Evolutionary conservation across 2,888 invertebrate genomes (phyloP).

Genomic region (Hipparchia semele): DNA sequence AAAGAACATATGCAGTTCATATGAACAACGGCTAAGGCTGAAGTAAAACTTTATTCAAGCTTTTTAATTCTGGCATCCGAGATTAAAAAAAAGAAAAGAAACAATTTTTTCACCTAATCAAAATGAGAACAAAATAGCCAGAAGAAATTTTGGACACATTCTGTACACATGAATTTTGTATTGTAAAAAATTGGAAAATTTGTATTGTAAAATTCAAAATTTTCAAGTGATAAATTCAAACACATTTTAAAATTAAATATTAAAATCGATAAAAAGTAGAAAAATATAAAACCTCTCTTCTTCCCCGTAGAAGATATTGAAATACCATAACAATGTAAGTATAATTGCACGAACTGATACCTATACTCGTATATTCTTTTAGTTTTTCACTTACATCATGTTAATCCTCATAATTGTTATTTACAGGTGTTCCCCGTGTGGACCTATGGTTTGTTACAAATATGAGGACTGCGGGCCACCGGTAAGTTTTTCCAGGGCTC

Average conservation of each 20-base stretch:
- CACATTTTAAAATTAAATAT: slow-evolving; percentile 31
- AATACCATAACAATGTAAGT: slow-evolving; percentile 25
- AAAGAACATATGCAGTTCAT: neutral
- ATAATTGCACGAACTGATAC: neutral
- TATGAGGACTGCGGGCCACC: slow-evolving; percentile 79
- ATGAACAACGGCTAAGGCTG: slow-evolving; percentile 5
- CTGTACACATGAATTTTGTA: slow-evolving; percentile 57
- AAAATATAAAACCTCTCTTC: slow-evolving; percentile 42
- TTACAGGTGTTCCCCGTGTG: slow-evolving; percentile 77
- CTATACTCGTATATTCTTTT: neutral
- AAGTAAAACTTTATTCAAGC: neutral
- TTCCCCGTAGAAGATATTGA: slow-evolving; percentile 31
- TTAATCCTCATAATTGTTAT: neutral
- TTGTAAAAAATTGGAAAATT: slow-evolving; percentile 49
- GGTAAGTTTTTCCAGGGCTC: slow-evolving; percentile 53
- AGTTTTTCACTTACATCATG: neutral
- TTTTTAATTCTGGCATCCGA: slow-evolving; percentile 6
- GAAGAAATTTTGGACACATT: slow-evolving; percentile 52
- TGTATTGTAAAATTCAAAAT: slow-evolving; percentile 48
- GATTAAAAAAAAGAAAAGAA: neutral
- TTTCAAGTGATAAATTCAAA: slow-evolving; percentile 38
- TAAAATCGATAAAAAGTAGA: slow-evolving; percentile 46
- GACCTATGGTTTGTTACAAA: slow-evolving; percentile 79
- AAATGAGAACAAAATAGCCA: slow-evolving; percentile 47
- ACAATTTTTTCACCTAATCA: slow-evolving; percentile 27